Base-by-base conservation (phyloP, 2,113 vertebrate genomes). In the Cyanistes caeruleus region DNA sequence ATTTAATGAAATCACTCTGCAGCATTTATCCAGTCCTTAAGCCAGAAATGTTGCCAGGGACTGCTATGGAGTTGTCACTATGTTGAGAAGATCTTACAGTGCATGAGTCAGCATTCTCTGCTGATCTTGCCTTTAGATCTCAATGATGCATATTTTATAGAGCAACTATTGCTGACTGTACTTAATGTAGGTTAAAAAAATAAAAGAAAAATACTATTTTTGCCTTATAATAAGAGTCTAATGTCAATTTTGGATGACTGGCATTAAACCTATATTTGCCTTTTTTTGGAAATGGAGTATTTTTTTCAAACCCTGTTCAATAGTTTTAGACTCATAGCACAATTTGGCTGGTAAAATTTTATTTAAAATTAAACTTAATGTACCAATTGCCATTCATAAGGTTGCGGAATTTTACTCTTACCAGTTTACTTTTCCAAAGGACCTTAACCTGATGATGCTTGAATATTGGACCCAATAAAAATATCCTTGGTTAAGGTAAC, bases 181-280 rank as follows among this genome's bases (percentile, higher is more conserved):
- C 52, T 81, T 81, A 63, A 59, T 63, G 70, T 58, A 91, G 90
- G 65, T 76, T 87, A 49, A 92, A 95, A 95, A 90, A 87, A 76
- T 35, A 77, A 94, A 89, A 80, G 52, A 67, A 83, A 89, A 39
- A n/a, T 31, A 80, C 83, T 96, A 93, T 95, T 89, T 94, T 97
- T 96, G 94, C 95, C 79, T 96, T 92, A 70, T 80, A 86, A 72
- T 76, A 79, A 92, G 48, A 96, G 69, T 92, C 80, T 89, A 74
- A 74, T 84, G 77, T 93, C 4, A 2, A 48, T 90, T 92, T 95
- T 87, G 76, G 76, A 80, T 96, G 87, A 89, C 67, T 91, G 64
- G 58, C 64, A 82, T 91, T 93, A 93, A 97, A 94, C 21, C 63
- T 78, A 13, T 84, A 62, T 89, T 89, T 93, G 59, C 27, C 69